Evolutionary conservation across 2,888 invertebrate species (phyloP), one percentile per base, ranked within the genome.

Genomic region (Eurytoma californica): DNA sequence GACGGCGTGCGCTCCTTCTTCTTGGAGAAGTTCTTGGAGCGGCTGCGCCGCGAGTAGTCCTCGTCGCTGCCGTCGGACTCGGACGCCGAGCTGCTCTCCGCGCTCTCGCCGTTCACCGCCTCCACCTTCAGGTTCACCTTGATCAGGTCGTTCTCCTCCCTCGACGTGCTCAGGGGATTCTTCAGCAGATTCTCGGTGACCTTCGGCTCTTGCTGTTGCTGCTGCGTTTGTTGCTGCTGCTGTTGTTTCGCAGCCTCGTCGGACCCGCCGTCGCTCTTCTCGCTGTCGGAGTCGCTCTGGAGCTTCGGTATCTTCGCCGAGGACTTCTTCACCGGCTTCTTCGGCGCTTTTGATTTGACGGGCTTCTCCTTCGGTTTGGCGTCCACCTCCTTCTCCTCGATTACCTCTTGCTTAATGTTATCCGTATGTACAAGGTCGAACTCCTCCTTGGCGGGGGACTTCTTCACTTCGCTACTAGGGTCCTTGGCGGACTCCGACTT

Each of bases 11-110:
- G 82, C 24, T 87, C 87, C 18, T 84, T 86, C 55, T 75, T 87
- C 16, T 63, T 75, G 12, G 70, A 4, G 90, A 90, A 53, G 86
- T 86, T 72, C 9, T 53, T 67, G 1, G 77, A 70, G 1, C 80
- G 39, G 24, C 69, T 70, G 1, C 75, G 13, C 1, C 82, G 78
- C 69, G 92, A 91, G 79, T 86, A 83, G 83, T 92, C 92, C 82
- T 92, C 91, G 65, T 84, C 85, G 55, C 85, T 85, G 47, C 83
- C 84, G n/a, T 85, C 86, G 18, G 85, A 85, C 39, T 84, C 85
- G 4, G 82, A 79, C 16, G 53, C 51, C 13, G 82, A 81, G 24
- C 82, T 82, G 7, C 82, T 76, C 53, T 14, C 63, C 39, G 75
- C 80, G 80, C 74, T 70, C 66, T 84, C 85, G 78, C 83, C 79